Evolutionary conservation across 2,113 vertebrate species (phyloP).

Genomic region (Callocephalon fimbriatum): DNA sequence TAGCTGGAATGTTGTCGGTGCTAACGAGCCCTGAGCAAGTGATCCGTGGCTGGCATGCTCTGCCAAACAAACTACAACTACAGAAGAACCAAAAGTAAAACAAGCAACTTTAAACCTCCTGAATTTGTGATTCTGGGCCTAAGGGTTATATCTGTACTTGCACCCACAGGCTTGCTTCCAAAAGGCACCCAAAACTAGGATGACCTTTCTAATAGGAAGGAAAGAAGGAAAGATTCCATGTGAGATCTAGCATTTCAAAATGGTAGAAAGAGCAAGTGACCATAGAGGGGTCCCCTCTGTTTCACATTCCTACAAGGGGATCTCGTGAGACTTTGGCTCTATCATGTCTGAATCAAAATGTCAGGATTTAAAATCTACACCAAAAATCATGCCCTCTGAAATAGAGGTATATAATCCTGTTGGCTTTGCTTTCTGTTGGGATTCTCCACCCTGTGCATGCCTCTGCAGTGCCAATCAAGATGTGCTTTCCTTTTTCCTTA

Average conservation of each 20-base stretch:
- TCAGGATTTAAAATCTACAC: not conserved
- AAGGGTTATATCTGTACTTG: not conserved
- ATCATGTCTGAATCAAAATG: constrained; percentile 16
- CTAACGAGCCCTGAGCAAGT: constrained; percentile 9
- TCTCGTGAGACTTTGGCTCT: not conserved
- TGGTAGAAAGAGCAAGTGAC: not conserved
- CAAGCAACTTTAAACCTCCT: constrained; percentile 10
- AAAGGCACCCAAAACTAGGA: not conserved
- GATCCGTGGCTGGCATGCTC: not conserved
- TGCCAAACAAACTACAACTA: constrained; percentile 34
- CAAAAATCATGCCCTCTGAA: not conserved
- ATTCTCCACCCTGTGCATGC: not conserved
- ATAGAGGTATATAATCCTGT: not conserved
- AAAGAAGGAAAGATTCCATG: constrained; percentile 40
- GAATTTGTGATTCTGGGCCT: not conserved
- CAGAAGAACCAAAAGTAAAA: constrained; percentile 14
- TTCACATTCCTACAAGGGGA: constrained; percentile 20
- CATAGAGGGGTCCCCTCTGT: not conserved
- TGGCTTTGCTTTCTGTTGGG: not conserved
- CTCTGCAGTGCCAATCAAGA: not conserved
- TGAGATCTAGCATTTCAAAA: constrained; percentile 34
- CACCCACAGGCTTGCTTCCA: not conserved
- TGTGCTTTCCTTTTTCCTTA: not conserved
- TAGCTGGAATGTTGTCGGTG: not conserved
- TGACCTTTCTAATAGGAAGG: not conserved